Evolutionary conservation across 2,113 vertebrate genomes (phyloP).

Genomic region (Caloenas nicobarica): DNA sequence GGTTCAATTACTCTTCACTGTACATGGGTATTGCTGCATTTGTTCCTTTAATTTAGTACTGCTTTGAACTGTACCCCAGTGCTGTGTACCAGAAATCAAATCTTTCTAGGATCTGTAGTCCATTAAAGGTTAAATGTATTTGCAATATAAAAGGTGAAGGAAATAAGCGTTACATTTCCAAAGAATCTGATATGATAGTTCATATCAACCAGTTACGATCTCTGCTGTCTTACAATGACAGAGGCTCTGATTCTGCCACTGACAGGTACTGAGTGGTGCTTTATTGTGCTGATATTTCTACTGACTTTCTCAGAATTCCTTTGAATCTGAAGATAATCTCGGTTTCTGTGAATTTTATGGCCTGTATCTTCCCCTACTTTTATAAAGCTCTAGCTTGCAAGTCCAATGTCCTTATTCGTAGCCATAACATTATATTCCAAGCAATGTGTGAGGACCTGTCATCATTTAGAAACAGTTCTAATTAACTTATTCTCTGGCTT

Average conservation of each 20-base stretch:
- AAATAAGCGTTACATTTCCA: not conserved
- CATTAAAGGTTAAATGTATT: not conserved
- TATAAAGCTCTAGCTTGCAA: not conserved
- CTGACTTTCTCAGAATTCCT: not conserved
- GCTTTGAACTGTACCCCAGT: not conserved
- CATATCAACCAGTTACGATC: not conserved
- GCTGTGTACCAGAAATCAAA: not conserved
- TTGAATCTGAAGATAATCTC: not conserved
- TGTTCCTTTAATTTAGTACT: not conserved
- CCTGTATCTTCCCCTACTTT: not conserved
- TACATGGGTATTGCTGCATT: not conserved
- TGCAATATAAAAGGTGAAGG: not conserved
- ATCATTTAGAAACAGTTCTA: slow-evolving; percentile 13
- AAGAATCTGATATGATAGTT: not conserved
- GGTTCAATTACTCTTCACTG: not conserved
- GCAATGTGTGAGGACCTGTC: not conserved
- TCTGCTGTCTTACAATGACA: not conserved
- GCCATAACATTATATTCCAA: not conserved
- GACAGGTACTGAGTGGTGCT: not conserved
- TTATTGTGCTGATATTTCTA: not conserved
- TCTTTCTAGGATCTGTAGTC: not conserved
- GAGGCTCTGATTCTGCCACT: not conserved
- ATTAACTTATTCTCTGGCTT: slow-evolving; percentile 26
- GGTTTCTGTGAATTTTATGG: not conserved
- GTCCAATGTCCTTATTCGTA: not conserved